These are phyloP conservation scores for Gonioctena quinquepunctata DNA, from an alignment of 1,140 invertebrate species.

Conservation along the genomic window DNA sequence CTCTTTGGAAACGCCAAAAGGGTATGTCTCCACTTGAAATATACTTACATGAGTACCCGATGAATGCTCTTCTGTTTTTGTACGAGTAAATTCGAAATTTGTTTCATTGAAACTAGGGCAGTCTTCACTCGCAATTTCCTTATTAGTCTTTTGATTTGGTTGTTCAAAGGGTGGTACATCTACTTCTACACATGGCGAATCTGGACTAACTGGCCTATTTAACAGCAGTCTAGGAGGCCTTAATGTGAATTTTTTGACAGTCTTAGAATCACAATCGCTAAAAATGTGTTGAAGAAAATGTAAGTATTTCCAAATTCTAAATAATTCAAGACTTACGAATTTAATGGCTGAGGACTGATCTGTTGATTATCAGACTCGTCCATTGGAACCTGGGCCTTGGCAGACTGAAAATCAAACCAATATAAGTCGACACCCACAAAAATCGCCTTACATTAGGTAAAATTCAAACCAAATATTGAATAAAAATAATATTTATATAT, in stretches of 20 bases:
- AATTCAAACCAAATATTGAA: neutral
- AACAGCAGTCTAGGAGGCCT: neutral
- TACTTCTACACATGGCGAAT: conserved; percentile 18
- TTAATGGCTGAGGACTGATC: neutral
- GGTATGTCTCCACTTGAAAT: no score
- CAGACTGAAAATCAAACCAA: neutral
- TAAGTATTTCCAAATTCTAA: neutral
- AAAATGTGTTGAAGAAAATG: no score
- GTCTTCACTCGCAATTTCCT: neutral
- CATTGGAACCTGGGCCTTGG: neutral
- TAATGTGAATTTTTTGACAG: conserved; percentile 26
- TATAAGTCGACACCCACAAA: neutral
- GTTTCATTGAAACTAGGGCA: neutral
- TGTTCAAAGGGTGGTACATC: neutral
- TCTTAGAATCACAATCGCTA: conserved; percentile 19
- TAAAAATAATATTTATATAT: neutral
- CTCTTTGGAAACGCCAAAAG: no score
- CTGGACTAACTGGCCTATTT: conserved; percentile 19
- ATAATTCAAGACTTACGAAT: neutral
- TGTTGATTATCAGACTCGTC: neutral
- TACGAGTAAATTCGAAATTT: neutral
- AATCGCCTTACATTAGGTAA: neutral
- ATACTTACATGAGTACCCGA: neutral
- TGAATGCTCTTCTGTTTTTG: no score
- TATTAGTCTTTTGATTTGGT: neutral